These are phyloP conservation scores for Pachyseris speciosa DNA, from an alignment of 64 coral and sea anemone genomes.

Conservation along the genomic window DNA sequence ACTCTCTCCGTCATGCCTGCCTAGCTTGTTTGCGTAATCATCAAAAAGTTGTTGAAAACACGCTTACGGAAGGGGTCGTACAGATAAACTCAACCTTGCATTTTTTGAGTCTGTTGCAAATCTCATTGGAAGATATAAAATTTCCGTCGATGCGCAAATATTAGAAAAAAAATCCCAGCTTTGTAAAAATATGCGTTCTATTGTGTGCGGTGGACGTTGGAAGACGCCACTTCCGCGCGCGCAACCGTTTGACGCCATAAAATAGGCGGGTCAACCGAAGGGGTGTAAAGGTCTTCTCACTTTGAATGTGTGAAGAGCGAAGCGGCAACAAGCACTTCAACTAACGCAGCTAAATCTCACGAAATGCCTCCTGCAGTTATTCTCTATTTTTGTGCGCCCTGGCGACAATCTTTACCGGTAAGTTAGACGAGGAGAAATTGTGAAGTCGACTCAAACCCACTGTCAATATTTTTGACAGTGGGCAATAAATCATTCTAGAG, in stretches of 20 bases:
- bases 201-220: not conserved
- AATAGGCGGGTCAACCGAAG: conserved; percentile 17
- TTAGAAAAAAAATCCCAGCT: not conserved
- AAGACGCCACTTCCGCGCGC: conserved; percentile 40
- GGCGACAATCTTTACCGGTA: not conserved
- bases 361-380: not conserved
- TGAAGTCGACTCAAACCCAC: not conserved
- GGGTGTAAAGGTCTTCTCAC: conserved; percentile 20
- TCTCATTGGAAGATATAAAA: not conserved
- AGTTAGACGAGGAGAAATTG: conserved; percentile 4
- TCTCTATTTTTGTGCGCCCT: not conserved
- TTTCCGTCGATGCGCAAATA: not conserved
- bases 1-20: not conserved
- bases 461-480: not conserved
- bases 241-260: conserved; percentile 37
- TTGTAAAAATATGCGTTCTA: not conserved
- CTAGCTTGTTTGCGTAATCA: not conserved
- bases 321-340: conserved; percentile 23
- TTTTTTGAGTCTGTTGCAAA: not conserved
- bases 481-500: conserved; percentile 28
- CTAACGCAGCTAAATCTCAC: not conserved
- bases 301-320: conserved; percentile 17
- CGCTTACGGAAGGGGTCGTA: not conserved
- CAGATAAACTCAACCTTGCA: conserved; percentile 16
- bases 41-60: conserved; percentile 27